phyloP scores from a whole-genome alignment of 2,888 invertebrate genomes.

The Patella pellucida region DNA sequence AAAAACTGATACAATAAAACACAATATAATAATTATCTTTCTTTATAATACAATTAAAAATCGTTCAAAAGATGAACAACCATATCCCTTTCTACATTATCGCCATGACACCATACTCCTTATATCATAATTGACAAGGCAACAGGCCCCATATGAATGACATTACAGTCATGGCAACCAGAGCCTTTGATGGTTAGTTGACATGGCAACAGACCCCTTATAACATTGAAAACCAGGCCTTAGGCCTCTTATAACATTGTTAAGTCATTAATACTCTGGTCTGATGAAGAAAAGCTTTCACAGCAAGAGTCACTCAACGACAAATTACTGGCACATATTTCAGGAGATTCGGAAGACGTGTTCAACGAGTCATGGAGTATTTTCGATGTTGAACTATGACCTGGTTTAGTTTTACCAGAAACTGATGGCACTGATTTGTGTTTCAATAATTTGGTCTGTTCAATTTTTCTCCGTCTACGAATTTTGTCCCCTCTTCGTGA shows the following conservation, averaged over 20 bases:
- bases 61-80: too few species aligned
- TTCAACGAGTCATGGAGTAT: neutral
- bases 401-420: neutral
- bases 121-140: too few species aligned
- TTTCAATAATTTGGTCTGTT: neutral
- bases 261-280: conserved; percentile 21
- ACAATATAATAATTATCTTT: too few species aligned
- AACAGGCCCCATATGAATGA: too few species aligned
- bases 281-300: conserved; percentile 43
- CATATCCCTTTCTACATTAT: too few species aligned
- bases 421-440: neutral
- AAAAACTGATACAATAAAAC: too few species aligned
- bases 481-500: conserved; percentile 5
- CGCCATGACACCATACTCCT: too few species aligned
- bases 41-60: too few species aligned
- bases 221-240: neutral
- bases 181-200: too few species aligned
- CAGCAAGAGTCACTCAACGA: conserved; percentile 46
- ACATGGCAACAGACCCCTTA: neutral
- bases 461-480: neutral
- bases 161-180: too few species aligned
- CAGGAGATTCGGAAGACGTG: neutral
- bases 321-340: conserved; percentile 20
- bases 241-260: conserved; percentile 21
- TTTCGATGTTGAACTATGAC: neutral